These are phyloP conservation scores for Propsilocerus akamusi DNA, from an alignment of 1,140 invertebrate genomes.

Conservation along the genomic window DNA sequence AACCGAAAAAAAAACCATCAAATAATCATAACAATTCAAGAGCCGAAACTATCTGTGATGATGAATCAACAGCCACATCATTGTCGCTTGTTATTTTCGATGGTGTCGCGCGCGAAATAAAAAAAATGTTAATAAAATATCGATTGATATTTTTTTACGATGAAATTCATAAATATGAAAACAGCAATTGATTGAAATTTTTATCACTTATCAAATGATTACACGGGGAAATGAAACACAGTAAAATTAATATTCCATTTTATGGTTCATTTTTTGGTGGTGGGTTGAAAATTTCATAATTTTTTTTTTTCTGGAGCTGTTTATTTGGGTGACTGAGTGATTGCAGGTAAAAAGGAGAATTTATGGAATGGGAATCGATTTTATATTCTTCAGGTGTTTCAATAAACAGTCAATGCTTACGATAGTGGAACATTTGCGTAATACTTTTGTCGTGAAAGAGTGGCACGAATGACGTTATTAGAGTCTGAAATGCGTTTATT, in stretches of 20 bases:
- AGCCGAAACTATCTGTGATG: conserved; percentile 1
- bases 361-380: conserved; percentile 3
- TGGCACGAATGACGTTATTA: too few species aligned
- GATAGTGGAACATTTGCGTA: too few species aligned
- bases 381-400: conserved; percentile 4
- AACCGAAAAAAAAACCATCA: too few species aligned
- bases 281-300: too few species aligned
- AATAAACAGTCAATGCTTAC: too few species aligned
- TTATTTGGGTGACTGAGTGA: too few species aligned
- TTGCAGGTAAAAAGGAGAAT: not conserved
- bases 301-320: too few species aligned
- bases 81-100: not conserved
- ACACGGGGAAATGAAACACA: conserved; percentile 1
- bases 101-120: not conserved
- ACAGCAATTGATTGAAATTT: conserved; percentile 4
- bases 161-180: conserved; percentile 3
- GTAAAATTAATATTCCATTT: conserved; percentile 4
- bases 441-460: too few species aligned
- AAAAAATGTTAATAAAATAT: conserved; percentile 1
- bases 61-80: not conserved
- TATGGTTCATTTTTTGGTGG: not conserved
- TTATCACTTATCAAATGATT: conserved; percentile 4
- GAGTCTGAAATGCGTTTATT: too few species aligned
- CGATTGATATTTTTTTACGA: not conserved
- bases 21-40: not conserved